A percentile compares a stretch with the other conserved stretches of the same genome.
Conservation (phyloP, 2,888 invertebrate genomes). For the Meta bourneti region DNA sequence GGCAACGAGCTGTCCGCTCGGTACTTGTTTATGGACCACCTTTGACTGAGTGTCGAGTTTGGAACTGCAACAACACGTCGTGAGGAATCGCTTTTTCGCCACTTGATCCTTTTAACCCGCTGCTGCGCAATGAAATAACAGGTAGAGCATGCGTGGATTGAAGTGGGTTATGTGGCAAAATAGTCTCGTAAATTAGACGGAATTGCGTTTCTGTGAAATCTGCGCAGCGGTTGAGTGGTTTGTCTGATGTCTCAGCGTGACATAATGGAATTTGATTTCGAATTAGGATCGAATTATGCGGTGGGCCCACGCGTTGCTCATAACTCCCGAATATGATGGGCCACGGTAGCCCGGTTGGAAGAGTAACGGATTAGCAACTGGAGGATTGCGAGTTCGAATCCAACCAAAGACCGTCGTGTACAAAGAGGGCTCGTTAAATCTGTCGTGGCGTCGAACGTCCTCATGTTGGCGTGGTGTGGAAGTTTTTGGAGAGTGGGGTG, state of each 20-base stretch:
- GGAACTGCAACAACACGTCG: conserved; percentile 6
- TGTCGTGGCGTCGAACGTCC: too few relatives aligned
- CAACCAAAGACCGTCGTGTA: too few relatives aligned
- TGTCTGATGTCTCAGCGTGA: background rate
- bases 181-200: background rate
- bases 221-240: background rate
- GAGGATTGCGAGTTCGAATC: too few relatives aligned
- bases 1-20: background rate
- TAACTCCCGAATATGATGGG: too few relatives aligned
- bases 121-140: conserved; percentile 34
- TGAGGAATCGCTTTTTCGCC: background rate
- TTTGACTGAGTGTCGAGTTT: background rate
- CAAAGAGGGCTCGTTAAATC: too few relatives aligned
- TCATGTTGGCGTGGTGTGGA: too few relatives aligned
- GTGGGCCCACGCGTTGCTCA: background rate
- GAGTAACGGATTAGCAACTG: too few relatives aligned
- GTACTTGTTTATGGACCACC: conserved; percentile 15
- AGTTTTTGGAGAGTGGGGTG: too few relatives aligned
- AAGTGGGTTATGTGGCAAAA: background rate
- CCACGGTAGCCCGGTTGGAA: too few relatives aligned
- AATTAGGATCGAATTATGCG: background rate
- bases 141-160: conserved; percentile 14
- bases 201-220: background rate
- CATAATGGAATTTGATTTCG: background rate
- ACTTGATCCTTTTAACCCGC: background rate